phyloP scores from a whole-genome alignment of 2,888 invertebrate genomes.

The Salticus scenicus region DNA sequence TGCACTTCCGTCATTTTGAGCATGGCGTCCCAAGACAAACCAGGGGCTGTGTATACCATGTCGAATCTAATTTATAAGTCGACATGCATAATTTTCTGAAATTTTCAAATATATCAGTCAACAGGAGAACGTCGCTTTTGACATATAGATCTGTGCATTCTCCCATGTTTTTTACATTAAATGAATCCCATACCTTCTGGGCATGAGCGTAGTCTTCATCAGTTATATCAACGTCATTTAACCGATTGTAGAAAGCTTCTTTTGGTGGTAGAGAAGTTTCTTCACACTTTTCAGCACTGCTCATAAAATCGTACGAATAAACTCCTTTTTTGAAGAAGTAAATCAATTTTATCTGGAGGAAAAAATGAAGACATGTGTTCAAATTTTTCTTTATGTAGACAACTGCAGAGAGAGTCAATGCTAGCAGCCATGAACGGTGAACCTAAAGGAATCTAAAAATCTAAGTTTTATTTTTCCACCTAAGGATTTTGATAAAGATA shows the following conservation, averaged over 20 bases:
- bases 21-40: conserved; percentile 74
- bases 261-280: conserved; percentile 11
- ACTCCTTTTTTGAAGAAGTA: background rate
- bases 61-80: background rate
- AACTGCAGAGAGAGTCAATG: background rate
- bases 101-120: conserved; percentile 73
- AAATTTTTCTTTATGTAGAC: too few relatives aligned
- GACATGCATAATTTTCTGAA: conserved; percentile 72
- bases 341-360: too few relatives aligned
- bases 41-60: conserved; percentile 72
- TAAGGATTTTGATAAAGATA: background rate
- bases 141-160: too few relatives aligned
- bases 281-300: background rate
- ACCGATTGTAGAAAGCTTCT: conserved; percentile 68
- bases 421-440: conserved; percentile 3
- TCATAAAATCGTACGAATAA: background rate
- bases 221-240: conserved; percentile 55
- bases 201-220: background rate
- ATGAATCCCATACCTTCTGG: too few relatives aligned
- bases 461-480: background rate
- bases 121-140: too few relatives aligned
- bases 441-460: conserved; percentile 18
- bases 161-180: too few relatives aligned
- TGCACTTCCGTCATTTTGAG: conserved; percentile 73
- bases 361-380: too few relatives aligned